Base-by-base conservation (phyloP, 2,888 invertebrate species). In the Trimorus sp. region DNA sequence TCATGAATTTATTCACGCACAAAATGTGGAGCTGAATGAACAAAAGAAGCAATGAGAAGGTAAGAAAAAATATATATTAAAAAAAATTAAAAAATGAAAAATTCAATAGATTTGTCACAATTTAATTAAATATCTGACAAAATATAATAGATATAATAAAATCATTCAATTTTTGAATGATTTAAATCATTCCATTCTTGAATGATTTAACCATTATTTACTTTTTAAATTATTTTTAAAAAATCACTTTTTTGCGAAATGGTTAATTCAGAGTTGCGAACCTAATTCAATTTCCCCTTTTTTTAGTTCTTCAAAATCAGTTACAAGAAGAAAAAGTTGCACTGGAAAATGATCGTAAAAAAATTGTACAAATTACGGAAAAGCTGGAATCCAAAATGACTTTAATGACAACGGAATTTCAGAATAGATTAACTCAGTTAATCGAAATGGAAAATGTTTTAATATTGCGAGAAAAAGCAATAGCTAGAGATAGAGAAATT, bases 401-500 rank as follows among this genome's bases (percentile, higher is more conserved):
- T 11, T 85, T 87, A 49, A 81, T 90, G 26, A 84, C 85, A 7
- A 76, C 81, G 8, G 89, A 91, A 80, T 86, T 89, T 70, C 77
- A 86, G 65, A 89, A 87, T 70, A 88, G 87, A 73, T 88, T 84
- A 76, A 51, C 71, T 2, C 78, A 82, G 40, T 85, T 85, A 14
- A 84, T 83, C 26, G 87, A 90, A 53, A 79, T 83, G 14, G 88
- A 90, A 84, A 88, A 89, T 63, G 85, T 84, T 51, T 69, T 90
- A 11, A 88, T 86, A 68, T 86, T 83, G 12, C 86, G 84, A 70
- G 88, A 90, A 82, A 84, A 86, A 48, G 76, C 83, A 9, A 78
- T 91, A 9, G 70, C 87, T 1, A 86, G 83, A 38, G 91, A 91
- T 56, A 88, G 87, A 80, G 89, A 91, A 85, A 84, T 90, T 26